Conservation (phyloP, 2,888 invertebrate genomes). For the Nemapogon koenigi region DNA sequence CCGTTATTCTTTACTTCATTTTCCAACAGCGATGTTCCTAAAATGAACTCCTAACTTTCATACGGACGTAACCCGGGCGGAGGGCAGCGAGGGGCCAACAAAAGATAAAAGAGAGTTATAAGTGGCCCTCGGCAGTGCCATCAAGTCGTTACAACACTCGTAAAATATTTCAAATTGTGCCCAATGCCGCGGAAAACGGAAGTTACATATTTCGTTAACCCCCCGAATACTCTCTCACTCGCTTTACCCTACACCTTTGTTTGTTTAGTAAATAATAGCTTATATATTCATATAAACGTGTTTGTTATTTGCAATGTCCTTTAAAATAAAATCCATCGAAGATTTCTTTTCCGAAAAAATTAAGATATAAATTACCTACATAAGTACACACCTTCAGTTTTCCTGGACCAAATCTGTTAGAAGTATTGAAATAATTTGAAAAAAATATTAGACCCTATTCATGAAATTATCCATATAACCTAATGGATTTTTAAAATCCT, state of each 20-base stretch:
- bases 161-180: constrained; percentile 66
- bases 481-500: too few species aligned
- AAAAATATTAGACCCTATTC: too few species aligned
- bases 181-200: constrained; percentile 65
- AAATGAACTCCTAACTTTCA: constrained; percentile 26
- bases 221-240: neutral
- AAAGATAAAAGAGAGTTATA: constrained; percentile 65
- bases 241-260: neutral
- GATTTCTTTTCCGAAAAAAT: too few species aligned
- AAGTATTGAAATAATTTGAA: too few species aligned
- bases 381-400: too few species aligned
- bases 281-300: neutral
- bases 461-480: too few species aligned
- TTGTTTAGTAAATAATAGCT: neutral
- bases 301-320: too few species aligned
- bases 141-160: constrained; percentile 64
- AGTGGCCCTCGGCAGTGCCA: constrained; percentile 61
- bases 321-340: too few species aligned
- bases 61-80: constrained; percentile 41
- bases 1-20: constrained; percentile 2
- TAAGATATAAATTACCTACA: too few species aligned
- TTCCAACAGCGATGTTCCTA: constrained; percentile 1
- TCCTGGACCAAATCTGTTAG: too few species aligned
- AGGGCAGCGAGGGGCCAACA: constrained; percentile 47
- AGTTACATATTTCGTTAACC: constrained; percentile 40